Conservation (phyloP, 2,113 vertebrate genomes). For the Hylia prasina region DNA sequence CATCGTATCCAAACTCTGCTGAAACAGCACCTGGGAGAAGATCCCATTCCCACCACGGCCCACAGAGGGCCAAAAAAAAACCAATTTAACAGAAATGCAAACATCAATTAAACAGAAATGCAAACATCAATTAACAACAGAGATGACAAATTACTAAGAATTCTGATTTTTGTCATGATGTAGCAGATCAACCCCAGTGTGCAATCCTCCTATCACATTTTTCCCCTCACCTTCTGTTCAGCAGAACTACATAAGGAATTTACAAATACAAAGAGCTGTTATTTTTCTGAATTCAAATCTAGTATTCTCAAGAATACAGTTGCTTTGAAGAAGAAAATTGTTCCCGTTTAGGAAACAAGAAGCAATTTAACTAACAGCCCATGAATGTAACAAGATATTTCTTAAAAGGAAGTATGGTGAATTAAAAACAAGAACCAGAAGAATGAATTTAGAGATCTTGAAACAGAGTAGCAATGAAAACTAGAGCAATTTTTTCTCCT, state of each 20-base stretch:
- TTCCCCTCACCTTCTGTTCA: not conserved
- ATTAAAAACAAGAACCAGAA: not conserved
- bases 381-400: not conserved
- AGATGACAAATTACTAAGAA: not conserved
- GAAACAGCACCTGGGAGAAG: not conserved
- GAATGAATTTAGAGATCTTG: not conserved
- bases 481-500: not conserved
- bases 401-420: not conserved
- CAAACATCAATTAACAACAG: not conserved
- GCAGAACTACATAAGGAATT: not conserved
- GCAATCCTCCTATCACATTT: not conserved
- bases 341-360: not conserved
- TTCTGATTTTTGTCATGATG: not conserved
- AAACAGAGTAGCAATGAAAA: not conserved
- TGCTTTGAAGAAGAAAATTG: not conserved
- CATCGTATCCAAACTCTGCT: rapidly evolving
- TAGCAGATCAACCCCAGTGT: not conserved
- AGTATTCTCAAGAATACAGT: not conserved
- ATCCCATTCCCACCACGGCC: not conserved
- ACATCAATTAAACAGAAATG: not conserved
- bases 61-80: not conserved
- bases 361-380: not conserved
- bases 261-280: not conserved
- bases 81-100: not conserved
- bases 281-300: not conserved